Evolutionary conservation across 1,140 invertebrate species (phyloP), one percentile per base, ranked within the genome.

Genomic region (Ceratina japonica): DNA sequence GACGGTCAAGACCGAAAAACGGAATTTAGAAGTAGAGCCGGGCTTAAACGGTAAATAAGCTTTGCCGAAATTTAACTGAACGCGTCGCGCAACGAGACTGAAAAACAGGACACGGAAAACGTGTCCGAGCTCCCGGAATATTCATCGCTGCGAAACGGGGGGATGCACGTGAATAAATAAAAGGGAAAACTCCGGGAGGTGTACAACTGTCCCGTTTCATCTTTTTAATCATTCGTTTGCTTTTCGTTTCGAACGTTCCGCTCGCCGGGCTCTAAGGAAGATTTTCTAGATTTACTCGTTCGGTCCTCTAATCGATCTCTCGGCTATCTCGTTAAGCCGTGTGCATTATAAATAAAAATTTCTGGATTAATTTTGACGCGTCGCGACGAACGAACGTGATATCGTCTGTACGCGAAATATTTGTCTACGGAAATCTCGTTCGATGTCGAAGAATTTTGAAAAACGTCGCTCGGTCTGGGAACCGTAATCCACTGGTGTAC

Each of bases 81-180:
- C 16, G 56, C 8, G 56, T 18, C 27, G 37, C 37, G 37, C 10
- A 44, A 44, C 37, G 37, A 44, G 37, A 44, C 37, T 44, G 37
- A 44, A 44, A 44, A 7, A 44, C 3, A 10, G 37, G 37, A 8
- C 10, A 44, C 5, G 37, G 37, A 44, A 10, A 44, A 44, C 37
- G 37, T 44, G 37, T 44, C 37, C 37, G 54, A 56, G 54, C 54
- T 18, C 3, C 54, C 15, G 49, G 49, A 63, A 74, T 52, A 63
- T 74, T 74, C 71, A 54, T 74, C 59, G 71, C 18, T 37, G 37
- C 22, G 20, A 74, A 64, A 44, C 37, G 37, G 44, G 24, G 61
- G 3, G 49, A 64, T 52, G 71, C 61, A 37, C 44, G 49, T 27
- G 71, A 74, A 64, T 74, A 74, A 74, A 74, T 74, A 74, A 54